Evolutionary conservation across 2,113 vertebrate genomes (phyloP).

Genomic region (Ursus arctos): DNA sequence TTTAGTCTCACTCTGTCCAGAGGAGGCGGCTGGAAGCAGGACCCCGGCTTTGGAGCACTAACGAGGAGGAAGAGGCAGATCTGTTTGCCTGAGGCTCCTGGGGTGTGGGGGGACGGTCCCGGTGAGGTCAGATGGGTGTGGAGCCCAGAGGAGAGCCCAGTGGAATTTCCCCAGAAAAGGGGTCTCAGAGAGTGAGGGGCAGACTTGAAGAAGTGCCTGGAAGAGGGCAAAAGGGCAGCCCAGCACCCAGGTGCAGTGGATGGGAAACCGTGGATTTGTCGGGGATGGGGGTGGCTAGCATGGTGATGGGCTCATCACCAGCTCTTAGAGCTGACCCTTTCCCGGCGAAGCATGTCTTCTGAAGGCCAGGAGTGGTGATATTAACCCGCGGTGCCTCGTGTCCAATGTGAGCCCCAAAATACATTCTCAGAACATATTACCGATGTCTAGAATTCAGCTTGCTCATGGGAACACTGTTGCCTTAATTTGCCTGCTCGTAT

Average conservation of each 20-base stretch:
- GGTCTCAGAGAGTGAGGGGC: neutral
- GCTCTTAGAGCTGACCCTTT: neutral
- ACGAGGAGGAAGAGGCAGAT: neutral
- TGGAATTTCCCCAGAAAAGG: neutral
- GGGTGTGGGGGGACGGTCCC: rapidly evolving
- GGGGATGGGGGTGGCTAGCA: neutral
- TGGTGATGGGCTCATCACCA: neutral
- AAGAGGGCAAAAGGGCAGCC: too few relatives aligned
- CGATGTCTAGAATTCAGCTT: rapidly evolving
- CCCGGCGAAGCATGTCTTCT: rapidly evolving
- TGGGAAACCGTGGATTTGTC: neutral
- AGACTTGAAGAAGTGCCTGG: neutral
- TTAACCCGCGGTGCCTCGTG: rapidly evolving
- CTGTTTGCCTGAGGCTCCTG: neutral
- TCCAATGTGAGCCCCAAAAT: rapidly evolving
- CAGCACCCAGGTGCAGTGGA: rapidly evolving
- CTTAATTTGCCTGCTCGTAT: neutral
- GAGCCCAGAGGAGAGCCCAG: neutral
- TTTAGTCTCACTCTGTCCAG: neutral
- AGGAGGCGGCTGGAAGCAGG: neutral
- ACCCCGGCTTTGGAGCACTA: neutral
- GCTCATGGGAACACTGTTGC: rapidly evolving
- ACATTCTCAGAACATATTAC: rapidly evolving
- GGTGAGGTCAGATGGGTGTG: neutral
- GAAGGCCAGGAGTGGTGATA: neutral